A percentile compares a stretch with the other conserved stretches of the same genome.
Evolutionary conservation across 2,888 invertebrate genomes (phyloP).

Genomic region (Cheilosia grossa): DNA sequence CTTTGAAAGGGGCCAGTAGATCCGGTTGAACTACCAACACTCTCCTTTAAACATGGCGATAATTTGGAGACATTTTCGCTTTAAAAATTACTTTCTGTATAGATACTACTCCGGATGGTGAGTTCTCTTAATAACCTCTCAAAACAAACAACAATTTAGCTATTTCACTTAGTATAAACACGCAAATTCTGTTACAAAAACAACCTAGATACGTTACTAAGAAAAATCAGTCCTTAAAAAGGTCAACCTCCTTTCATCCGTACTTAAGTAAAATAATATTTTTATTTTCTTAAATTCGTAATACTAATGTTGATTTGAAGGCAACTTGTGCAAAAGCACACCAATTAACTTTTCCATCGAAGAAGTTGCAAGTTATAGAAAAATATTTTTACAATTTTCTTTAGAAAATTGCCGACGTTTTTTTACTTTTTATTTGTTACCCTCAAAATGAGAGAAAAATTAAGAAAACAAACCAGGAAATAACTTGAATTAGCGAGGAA

Average conservation of each 20-base stretch:
- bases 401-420: background rate
- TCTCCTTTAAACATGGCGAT: no score
- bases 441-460: constrained; percentile 4
- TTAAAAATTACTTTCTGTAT: no score
- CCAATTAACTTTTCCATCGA: constrained; percentile 40
- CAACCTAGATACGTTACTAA: background rate
- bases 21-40: no score
- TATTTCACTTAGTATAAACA: no score
- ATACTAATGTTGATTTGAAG: constrained; percentile 36
- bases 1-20: no score
- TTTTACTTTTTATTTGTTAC: background rate
- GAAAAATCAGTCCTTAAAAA: background rate
- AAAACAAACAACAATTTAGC: no score
- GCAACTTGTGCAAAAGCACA: constrained; percentile 1
- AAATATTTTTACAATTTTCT: constrained; percentile 47
- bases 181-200: no score
- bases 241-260: background rate
- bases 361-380: constrained; percentile 45
- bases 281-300: constrained; percentile 8
- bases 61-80: no score
- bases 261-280: background rate
- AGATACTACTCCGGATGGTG: no score
- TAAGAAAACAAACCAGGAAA: constrained; percentile 3
- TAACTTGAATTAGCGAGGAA: constrained; percentile 18
- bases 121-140: no score